Conservation (phyloP, 2,888 invertebrate genomes). For the Brachyptera putata region DNA sequence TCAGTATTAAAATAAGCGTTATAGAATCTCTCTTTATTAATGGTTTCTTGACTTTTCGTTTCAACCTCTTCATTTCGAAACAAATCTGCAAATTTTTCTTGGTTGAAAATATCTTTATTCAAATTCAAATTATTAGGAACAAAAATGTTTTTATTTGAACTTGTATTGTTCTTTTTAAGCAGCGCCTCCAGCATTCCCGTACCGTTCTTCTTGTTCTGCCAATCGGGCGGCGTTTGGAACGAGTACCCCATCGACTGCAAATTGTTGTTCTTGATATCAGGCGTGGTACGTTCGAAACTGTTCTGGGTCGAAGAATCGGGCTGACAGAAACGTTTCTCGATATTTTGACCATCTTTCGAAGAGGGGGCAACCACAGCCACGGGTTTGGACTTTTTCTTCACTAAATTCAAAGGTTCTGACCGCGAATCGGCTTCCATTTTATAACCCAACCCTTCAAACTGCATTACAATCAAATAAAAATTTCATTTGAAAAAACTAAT, state of each 20-base stretch:
- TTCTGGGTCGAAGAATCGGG: background rate
- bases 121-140: constrained; percentile 23
- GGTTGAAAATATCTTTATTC: constrained; percentile 41
- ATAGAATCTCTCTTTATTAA: background rate
- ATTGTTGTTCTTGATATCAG: constrained; percentile 37
- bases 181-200: constrained; percentile 31
- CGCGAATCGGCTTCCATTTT: constrained; percentile 25
- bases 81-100: constrained; percentile 16
- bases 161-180: constrained; percentile 29
- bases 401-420: constrained; percentile 50
- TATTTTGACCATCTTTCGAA: constrained; percentile 36
- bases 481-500: background rate
- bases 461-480: too few relatives aligned
- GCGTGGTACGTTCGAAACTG: constrained; percentile 29
- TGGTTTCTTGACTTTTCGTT: background rate
- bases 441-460: constrained; percentile 5
- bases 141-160: background rate
- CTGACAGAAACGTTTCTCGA: constrained; percentile 1
- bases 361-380: constrained; percentile 54
- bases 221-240: constrained; percentile 12
- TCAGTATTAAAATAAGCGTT: constrained; percentile 15
- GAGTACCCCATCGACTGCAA: constrained; percentile 23
- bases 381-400: constrained; percentile 50
- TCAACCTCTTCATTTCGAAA: constrained; percentile 1
- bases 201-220: constrained; percentile 30